Conservation (phyloP, 2,888 invertebrate genomes). For the Lissocephala sabroskyi region DNA sequence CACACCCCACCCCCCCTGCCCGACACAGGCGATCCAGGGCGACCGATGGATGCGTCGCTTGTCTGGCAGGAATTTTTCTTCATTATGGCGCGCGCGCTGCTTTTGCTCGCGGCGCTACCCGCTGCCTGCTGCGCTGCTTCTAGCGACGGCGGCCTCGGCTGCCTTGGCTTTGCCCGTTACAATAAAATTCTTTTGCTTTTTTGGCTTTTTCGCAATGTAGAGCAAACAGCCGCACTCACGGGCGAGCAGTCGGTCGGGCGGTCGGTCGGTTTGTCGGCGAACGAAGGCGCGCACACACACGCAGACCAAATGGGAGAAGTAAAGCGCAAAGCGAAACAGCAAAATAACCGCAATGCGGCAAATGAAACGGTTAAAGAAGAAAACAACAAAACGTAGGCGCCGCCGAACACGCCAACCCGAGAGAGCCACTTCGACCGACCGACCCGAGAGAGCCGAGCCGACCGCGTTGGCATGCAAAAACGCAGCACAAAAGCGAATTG, state of each 20-base stretch:
- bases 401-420: conserved; percentile 27
- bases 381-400: conserved; percentile 62
- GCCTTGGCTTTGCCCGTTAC: conserved; percentile 28
- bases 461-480: conserved; percentile 9
- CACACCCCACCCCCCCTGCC: conserved; percentile 2
- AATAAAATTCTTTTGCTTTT: conserved; percentile 48
- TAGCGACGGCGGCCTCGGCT: too few species aligned
- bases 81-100: conserved; percentile 30
- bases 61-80: conserved; percentile 36
- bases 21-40: conserved; percentile 6
- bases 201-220: conserved; percentile 34
- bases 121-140: too few species aligned
- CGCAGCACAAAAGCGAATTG: conserved; percentile 41
- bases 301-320: conserved; percentile 29
- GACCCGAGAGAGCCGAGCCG: conserved; percentile 22
- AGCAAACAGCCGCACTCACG: conserved; percentile 41
- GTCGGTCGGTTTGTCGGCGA: too few species aligned
- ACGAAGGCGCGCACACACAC: background rate
- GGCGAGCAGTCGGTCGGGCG: too few species aligned
- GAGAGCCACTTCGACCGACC: conserved; percentile 14
- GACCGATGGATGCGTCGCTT: conserved; percentile 41
- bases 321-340: conserved; percentile 54
- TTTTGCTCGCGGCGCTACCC: conserved; percentile 45
- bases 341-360: conserved; percentile 74
- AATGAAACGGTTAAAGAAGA: conserved; percentile 70